A percentile compares a stretch with the other conserved stretches of the same genome.
Conservation (phyloP, 2,888 invertebrate species). For the Dasysyrphus albostriatus region DNA sequence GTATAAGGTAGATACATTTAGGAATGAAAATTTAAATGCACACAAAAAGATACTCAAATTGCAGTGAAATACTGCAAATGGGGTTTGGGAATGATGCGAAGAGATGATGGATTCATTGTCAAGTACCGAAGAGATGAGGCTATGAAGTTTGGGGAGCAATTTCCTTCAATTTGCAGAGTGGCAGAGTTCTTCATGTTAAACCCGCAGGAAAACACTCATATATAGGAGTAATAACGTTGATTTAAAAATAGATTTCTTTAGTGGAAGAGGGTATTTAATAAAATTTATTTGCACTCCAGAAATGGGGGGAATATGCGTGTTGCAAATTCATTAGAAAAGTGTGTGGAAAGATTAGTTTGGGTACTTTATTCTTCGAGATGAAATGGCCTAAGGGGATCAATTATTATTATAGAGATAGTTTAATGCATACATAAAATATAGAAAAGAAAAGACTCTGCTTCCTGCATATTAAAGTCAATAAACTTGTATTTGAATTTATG, state of each 20-base stretch:
- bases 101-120: slow-evolving; percentile 76
- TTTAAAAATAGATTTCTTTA: slow-evolving; percentile 24
- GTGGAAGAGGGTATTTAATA: slow-evolving; percentile 20
- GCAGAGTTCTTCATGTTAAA: background rate
- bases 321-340: slow-evolving; percentile 32
- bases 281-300: slow-evolving; percentile 27
- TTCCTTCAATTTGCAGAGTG: slow-evolving; percentile 11
- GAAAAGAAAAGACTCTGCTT: background rate
- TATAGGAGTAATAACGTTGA: slow-evolving; percentile 5
- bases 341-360: slow-evolving; percentile 34
- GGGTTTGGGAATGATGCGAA: slow-evolving; percentile 56
- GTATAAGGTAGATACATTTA: background rate
- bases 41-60: slow-evolving; percentile 68
- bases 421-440: background rate
- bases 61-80: slow-evolving; percentile 56
- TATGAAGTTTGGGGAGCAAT: slow-evolving; percentile 9
- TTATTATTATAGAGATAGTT: slow-evolving; percentile 16
- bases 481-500: background rate
- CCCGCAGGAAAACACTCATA: background rate
- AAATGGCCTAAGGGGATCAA: slow-evolving; percentile 14
- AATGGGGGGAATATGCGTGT: background rate
- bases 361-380: slow-evolving; percentile 5
- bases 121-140: slow-evolving; percentile 39
- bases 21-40: slow-evolving; percentile 25
- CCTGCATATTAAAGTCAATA: background rate